Conservation (phyloP, 2,797 vertebrate genomes). For the Silurus lanzhouensis region DNA sequence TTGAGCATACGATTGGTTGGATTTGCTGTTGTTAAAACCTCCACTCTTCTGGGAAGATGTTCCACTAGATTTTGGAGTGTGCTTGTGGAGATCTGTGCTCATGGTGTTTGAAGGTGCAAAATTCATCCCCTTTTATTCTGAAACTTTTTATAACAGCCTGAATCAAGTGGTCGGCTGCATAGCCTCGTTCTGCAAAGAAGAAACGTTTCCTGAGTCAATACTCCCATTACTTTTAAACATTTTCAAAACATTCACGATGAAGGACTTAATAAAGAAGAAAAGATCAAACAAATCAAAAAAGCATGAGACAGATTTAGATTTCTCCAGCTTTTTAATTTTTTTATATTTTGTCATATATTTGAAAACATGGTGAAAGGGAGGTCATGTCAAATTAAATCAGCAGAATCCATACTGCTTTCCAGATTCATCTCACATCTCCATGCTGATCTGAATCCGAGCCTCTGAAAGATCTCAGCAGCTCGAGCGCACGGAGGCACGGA, state of each 20-base stretch:
- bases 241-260: neutral
- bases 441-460: neutral
- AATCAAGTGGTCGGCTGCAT: neutral
- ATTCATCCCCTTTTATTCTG: neutral
- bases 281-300: neutral
- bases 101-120: neutral
- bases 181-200: neutral
- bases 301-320: neutral
- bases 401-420: neutral
- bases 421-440: neutral
- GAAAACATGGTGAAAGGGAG: neutral
- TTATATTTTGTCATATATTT: neutral
- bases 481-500: neutral
- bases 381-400: neutral
- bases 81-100: too few species aligned
- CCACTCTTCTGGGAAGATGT: too few species aligned
- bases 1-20: too few species aligned
- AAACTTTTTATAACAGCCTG: neutral
- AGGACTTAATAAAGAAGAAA: neutral
- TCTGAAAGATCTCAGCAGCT: slow-evolving; percentile 14
- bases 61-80: too few species aligned
- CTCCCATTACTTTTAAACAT: neutral
- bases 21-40: too few species aligned
- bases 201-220: neutral
- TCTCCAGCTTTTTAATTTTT: neutral